These are phyloP conservation scores for Pseudorhombus dupliciocellatus DNA, from an alignment of 2,113 vertebrate genomes.

Conservation along the genomic window DNA sequence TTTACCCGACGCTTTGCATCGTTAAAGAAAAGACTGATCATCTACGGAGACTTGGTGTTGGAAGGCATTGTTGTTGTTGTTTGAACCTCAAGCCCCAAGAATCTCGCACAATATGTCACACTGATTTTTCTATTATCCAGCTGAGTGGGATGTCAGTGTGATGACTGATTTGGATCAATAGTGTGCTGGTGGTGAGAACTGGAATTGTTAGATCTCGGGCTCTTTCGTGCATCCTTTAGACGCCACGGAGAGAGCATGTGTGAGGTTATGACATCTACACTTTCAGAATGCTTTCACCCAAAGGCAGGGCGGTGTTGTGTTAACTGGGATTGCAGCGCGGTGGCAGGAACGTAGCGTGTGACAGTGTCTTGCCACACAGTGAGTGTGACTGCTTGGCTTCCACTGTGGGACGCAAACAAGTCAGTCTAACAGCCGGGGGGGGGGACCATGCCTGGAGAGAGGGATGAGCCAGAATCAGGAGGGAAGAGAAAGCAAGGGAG, in stretches of 20 bases:
- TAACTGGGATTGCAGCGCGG: conserved; percentile 22
- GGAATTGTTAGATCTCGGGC: conserved; percentile 34
- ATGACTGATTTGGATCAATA: conserved; percentile 64
- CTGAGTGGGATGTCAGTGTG: conserved; percentile 55
- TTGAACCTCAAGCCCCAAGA: conserved; percentile 32
- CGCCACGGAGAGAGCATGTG: background rate
- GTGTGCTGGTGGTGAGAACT: conserved; percentile 35
- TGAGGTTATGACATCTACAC: conserved; percentile 20
- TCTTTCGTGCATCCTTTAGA: conserved; percentile 25
- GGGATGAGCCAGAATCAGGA: conserved; percentile 25
- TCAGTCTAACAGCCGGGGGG: conserved; percentile 42
- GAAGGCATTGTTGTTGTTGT: conserved; percentile 10
- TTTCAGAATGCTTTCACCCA: background rate
- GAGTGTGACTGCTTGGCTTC: conserved; percentile 2
- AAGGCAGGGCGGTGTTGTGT: conserved; percentile 28
- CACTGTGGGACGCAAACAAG: conserved; percentile 40
- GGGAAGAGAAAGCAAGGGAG: conserved; percentile 31
- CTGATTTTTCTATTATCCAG: conserved; percentile 57
- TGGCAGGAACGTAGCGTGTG: conserved; percentile 9
- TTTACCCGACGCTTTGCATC: conserved; percentile 32
- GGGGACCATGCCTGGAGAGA: conserved; percentile 39
- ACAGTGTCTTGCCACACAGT: background rate
- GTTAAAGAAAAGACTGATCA: conserved; percentile 17
- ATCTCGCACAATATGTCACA: conserved; percentile 43
- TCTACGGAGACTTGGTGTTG: conserved; percentile 12